Base-by-base conservation (phyloP, 64 coral and sea anemone species). In the Catalaphyllia jardinei region DNA sequence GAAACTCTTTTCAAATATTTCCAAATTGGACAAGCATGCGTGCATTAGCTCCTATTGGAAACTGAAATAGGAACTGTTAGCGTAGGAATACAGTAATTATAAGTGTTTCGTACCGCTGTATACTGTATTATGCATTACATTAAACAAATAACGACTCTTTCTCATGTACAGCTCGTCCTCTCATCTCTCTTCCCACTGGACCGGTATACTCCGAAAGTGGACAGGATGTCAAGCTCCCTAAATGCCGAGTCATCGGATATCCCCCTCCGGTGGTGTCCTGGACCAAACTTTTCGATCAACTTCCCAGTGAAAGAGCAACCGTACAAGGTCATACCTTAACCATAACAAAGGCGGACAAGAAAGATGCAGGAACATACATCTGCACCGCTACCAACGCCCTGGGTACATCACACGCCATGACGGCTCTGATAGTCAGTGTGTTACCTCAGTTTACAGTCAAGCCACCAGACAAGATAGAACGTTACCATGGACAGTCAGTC, bases 231-330 rank as follows among this genome's bases (percentile, higher is more conserved):
- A 35, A 62, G 2, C 76, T 89, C 22, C 87, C 87, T 11, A 63
- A 18, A 2, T 89, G 87, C 77, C 75, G 78, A 6, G 87, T 76
- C 71, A 88, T 54, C n/a, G 87, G 87, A 15, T 88, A 51, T 77
- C 87, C 87, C 74, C 46, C 74, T 62, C 75, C 87, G 15, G 75
- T 57, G 24, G 62, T 89, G 1, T 79, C 74, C 2, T 89, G 87
- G 87, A n/a, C 73, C 4, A 89, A 71, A 31, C 52, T 79, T 8
- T 29, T 71, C 33, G 75, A 74, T 9, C 46, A 89, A 64, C 22
- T 89, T 4, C 87, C 87, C 22, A 19, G 31, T 19, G 62, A 55
- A 28, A 42, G 87, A 60, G 38, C 42, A 17, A 19, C 19, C 20
- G 31, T 60, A 1, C 29, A 28, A 28, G 87, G 75, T 17, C 27